Evolutionary conservation across 2,888 invertebrate species (phyloP).

Genomic region (Ptychoptera contaminata): DNA sequence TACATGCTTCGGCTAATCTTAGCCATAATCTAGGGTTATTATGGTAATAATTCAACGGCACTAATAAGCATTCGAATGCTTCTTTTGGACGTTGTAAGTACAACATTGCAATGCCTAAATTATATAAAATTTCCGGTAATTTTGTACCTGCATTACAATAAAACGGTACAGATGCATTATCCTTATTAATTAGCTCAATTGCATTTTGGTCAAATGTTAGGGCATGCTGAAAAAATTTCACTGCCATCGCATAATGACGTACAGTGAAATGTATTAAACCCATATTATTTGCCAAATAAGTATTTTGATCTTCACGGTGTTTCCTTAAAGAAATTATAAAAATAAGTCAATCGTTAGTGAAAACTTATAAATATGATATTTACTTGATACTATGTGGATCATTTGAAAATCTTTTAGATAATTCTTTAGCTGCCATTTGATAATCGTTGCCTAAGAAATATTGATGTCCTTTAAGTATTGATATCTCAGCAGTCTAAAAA

Average conservation of each 20-base stretch:
- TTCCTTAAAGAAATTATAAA: constrained; percentile 8
- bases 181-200: constrained; percentile 11
- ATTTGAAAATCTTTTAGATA: constrained; percentile 19
- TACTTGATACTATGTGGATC: constrained; percentile 17
- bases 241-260: constrained; percentile 30
- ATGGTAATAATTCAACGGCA: constrained; percentile 71
- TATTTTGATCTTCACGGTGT: constrained; percentile 24
- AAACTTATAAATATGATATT: constrained; percentile 1
- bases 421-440: constrained; percentile 31
- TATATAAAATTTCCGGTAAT: constrained; percentile 29
- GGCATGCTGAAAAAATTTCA: constrained; percentile 29
- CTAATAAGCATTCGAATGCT: constrained; percentile 82
- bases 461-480: constrained; percentile 28
- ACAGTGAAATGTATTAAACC: constrained; percentile 30
- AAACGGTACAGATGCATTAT: constrained; percentile 19
- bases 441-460: constrained; percentile 31
- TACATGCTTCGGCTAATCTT: constrained; percentile 84
- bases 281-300: constrained; percentile 31
- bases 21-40: constrained; percentile 85
- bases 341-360: not conserved
- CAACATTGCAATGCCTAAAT: constrained; percentile 50
- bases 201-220: constrained; percentile 26
- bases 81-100: constrained; percentile 64
- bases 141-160: constrained; percentile 23
- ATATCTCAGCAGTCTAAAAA: constrained; percentile 19